Conservation (phyloP, 2,797 vertebrate species). For the Carduelis carduelis region DNA sequence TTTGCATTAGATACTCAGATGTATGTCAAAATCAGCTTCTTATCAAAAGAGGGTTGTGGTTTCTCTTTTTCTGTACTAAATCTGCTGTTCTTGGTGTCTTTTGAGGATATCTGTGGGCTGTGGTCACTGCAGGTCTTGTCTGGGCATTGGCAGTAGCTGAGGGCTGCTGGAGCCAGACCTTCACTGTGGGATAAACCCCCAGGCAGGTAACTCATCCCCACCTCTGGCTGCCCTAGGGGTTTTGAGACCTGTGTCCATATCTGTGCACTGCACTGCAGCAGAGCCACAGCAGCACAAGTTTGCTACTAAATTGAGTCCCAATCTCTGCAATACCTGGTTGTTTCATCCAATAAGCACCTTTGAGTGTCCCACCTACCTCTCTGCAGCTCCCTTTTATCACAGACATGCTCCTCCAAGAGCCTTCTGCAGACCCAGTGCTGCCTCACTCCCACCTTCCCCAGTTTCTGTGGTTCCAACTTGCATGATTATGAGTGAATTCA, state of each 20-base stretch:
- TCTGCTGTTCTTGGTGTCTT: not conserved
- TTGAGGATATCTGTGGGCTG: not conserved
- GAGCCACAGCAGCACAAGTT: not conserved
- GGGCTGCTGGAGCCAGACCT: not conserved
- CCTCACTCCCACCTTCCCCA: rapidly evolving
- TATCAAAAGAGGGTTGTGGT: not conserved
- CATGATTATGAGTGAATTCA: not conserved
- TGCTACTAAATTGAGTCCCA: not conserved
- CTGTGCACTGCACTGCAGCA: not conserved
- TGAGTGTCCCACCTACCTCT: rapidly evolving
- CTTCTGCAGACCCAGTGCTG: not conserved
- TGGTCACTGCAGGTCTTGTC: not conserved
- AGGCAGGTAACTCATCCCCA: rapidly evolving
- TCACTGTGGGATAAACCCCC: rapidly evolving
- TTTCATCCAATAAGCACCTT: not conserved
- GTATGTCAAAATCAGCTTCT: not conserved
- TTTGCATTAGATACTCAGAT: not conserved
- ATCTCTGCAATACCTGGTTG: not conserved
- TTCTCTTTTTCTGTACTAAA: not conserved
- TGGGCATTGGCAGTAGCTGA: rapidly evolving
- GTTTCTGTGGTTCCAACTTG: not conserved
- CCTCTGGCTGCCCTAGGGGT: not conserved
- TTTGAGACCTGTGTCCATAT: not conserved
- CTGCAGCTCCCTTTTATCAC: not conserved
- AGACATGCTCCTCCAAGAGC: not conserved